These are phyloP conservation scores for Camptogramma bilineatum DNA, from an alignment of 2,888 invertebrate species.

Conservation along the genomic window DNA sequence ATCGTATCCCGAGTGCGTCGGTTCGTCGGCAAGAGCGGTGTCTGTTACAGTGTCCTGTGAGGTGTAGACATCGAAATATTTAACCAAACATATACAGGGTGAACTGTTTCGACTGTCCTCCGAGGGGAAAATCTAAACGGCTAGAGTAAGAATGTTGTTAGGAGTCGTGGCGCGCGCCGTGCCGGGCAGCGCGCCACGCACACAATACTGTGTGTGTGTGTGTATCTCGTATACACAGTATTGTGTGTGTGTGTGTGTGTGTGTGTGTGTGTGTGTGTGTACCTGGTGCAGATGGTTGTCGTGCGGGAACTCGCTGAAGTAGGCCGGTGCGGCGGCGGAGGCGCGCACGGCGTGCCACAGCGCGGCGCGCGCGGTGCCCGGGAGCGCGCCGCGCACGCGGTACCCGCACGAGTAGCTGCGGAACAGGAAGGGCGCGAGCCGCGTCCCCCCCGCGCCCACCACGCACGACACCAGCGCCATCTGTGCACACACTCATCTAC, in stretches of 20 bases:
- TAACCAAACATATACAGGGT: too few species aligned
- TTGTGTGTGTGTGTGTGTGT: too few species aligned
- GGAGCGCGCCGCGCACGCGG: constrained; percentile 88
- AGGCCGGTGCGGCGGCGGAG: constrained; percentile 96
- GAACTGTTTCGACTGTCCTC: too few species aligned
- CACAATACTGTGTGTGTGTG: too few species aligned
- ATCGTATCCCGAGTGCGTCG: too few species aligned
- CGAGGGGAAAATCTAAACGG: too few species aligned
- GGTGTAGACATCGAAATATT: too few species aligned
- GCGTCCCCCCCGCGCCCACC: constrained; percentile 87
- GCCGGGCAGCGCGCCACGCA: constrained; percentile 90
- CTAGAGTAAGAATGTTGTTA: too few species aligned
- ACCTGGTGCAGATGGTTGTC: constrained; percentile 89
- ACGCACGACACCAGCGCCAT: constrained; percentile 92
- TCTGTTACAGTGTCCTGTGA: too few species aligned
- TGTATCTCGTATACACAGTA: too few species aligned
- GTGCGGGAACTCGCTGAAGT: constrained; percentile 93
- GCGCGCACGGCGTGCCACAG: constrained; percentile 95
- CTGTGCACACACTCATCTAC: too few species aligned
- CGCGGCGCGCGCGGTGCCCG: constrained; percentile 89
- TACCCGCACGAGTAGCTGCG: constrained; percentile 92
- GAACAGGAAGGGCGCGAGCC: constrained; percentile 92
- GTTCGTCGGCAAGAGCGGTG: too few species aligned
- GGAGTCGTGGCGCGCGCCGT: constrained; percentile 88
- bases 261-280: not conserved